phyloP scores from a whole-genome alignment of 2,113 vertebrate genomes.

The Chitala chitala region DNA sequence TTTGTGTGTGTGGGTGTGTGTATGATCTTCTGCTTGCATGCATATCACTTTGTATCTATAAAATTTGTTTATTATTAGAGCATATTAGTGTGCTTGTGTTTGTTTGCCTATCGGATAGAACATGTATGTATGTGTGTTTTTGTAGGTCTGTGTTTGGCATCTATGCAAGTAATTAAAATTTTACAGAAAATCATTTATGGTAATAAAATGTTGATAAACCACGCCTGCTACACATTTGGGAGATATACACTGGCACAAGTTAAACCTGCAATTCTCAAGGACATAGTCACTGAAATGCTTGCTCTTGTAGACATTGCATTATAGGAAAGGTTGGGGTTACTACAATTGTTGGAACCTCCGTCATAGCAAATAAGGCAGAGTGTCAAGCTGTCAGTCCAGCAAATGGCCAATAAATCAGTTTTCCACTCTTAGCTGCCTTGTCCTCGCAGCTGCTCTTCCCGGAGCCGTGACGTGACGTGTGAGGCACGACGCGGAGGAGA shows the following conservation, averaged over 20 bases:
- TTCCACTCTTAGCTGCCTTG: neutral
- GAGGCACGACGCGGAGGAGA: neutral
- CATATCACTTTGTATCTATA: constrained; percentile 4
- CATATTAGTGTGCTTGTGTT: constrained; percentile 16
- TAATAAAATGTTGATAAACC: too few relatives aligned
- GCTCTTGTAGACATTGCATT: neutral
- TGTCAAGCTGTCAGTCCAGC: neutral
- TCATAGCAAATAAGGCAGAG: neutral
- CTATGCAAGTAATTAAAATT: too few relatives aligned
- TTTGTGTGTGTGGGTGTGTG: constrained; percentile 16
- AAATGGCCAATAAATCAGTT: constrained; percentile 1
- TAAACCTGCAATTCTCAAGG: neutral
- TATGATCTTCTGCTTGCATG: neutral
- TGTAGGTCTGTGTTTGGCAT: constrained; percentile 16
- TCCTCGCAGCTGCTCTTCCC: neutral
- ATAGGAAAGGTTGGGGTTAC: neutral
- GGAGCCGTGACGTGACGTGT: neutral
- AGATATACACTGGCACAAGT: neutral
- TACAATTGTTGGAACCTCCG: neutral
- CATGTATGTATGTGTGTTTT: constrained; percentile 1
- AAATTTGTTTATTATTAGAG: too few relatives aligned
- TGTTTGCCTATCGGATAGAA: neutral
- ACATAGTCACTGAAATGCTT: neutral
- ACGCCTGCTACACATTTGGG: too few relatives aligned
- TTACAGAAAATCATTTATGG: too few relatives aligned